phyloP scores from a whole-genome alignment of 1,140 invertebrate species.

The Drosophila punjabiensis region DNA sequence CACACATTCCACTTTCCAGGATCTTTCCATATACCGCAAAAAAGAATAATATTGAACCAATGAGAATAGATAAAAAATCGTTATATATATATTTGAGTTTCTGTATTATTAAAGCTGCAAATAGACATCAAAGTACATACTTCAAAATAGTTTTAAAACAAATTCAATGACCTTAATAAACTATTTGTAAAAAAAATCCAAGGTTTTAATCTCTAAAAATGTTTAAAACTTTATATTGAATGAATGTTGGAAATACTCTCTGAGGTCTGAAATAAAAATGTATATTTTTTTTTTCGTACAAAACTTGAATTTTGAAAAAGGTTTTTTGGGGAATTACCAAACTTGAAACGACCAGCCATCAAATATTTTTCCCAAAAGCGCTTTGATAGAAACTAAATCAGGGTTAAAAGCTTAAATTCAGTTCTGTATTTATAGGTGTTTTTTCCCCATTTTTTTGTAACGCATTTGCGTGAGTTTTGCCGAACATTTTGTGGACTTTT shows the following conservation, averaged over 20 bases:
- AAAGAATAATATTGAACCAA: background rate
- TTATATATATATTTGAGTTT: background rate
- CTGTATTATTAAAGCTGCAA: background rate
- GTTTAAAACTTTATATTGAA: background rate
- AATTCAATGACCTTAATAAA: background rate
- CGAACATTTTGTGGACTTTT: constrained; percentile 5
- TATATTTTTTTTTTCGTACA: background rate
- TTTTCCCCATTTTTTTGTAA: constrained; percentile 2
- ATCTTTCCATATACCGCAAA: background rate
- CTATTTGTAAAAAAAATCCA: background rate
- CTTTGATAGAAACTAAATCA: constrained; percentile 2
- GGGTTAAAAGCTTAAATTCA: background rate
- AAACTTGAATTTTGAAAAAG: background rate
- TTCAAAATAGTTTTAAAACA: background rate
- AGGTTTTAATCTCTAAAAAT: background rate
- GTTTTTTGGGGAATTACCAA: background rate
- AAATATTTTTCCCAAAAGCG: background rate
- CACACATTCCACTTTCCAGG: background rate
- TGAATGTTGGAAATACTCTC: background rate
- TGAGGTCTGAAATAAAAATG: background rate
- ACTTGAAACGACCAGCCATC: background rate
- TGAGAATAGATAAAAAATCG: too few relatives aligned
- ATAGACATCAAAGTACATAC: background rate
- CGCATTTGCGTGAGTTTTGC: constrained; percentile 22
- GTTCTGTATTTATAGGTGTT: background rate